Evolutionary conservation across 2,113 vertebrate species (phyloP), one percentile per base, ranked within the genome.

Genomic region (Hirundichthys speculiger): DNA sequence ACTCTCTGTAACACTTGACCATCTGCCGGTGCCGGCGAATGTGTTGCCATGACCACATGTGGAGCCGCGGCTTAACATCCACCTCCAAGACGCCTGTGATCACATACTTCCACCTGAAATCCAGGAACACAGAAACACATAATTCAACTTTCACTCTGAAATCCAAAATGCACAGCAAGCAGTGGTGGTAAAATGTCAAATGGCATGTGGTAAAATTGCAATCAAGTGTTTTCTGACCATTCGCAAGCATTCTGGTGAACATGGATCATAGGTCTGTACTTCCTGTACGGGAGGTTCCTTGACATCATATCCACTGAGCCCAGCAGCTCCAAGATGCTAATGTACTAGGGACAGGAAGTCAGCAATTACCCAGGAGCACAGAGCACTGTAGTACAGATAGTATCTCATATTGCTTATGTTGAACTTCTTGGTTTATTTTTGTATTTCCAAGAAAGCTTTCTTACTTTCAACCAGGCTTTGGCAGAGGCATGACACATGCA

Each of bases 261-360:
- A 0, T 90, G 86, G 77, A 95, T 90, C 52, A 90, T 60, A 15
- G 98, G 98, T 69, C 92, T 94, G 88, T 94, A 98, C 48, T 96
- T 99, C 75, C 97, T 93, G 50, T 98, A 99, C 0, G 98, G 98
- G n/a, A 97, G 84, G 85, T 98, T 99, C 24, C 95, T 93, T 22
- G 93, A 93, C 98, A 99, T 98, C 95, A 97, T 93, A 89, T 98
- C 96, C 77, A 99, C 73, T 20, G 98, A 99, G 57, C 96, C 95
- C 77, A 99, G 93, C 67, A 99, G 93, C 83, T 99, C 96, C 94
- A 99, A 93, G 69, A 98, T 91, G 88, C 98, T 99, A 88, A 98
- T 95, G 80, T 99, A 99, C 98, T 98, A 65, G 24, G 90, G 15
- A 60, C 61, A 88, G 16, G 73, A 69, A 67, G 38, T 41, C 43